Base-by-base conservation (phyloP, 2,113 vertebrate species). In the Rhagologus leucostigma region DNA sequence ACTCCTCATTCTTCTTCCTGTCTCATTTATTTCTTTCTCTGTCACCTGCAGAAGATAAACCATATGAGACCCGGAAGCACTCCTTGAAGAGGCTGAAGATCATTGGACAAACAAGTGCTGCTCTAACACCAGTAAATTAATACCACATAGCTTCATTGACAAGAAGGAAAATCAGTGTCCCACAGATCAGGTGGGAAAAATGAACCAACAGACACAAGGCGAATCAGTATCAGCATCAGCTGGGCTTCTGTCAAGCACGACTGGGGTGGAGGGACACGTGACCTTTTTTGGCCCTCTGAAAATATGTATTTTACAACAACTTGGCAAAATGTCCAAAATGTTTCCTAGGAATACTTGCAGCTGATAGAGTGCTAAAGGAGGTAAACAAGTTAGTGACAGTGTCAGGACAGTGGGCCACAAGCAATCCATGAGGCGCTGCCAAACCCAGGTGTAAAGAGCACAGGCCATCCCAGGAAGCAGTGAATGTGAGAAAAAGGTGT, bases 351-450 rank as follows among this genome's bases (percentile, higher is more conserved):
- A 44, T 67, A 68, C 30, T 71, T 55, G 30, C 30, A 76, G 44
- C 29, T 76, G 39, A 41, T 42, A 41, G 37, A 7, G 20, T 62
- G 26, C 26, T 78, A 42, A 65, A 75, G n/a, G 42, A 49, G 24
- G 33, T 73, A 70, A 70, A 21, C 5, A 68, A 49, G 15, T 37
- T 49, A 59, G 23, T 22, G 47, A 63, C 18, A 46, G 35, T 50
- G 35, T 59, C 46, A 85, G 17, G 39, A 80, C 26, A 68, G 49
- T 10, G 17, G 35, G 49, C 26, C 39, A 76, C 52, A 87, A 93
- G 27, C 23, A 71, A 79, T 33, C n/a, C 39, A 12, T 22, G 49
- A 52, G 83, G 35, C 0, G 0, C 35, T 59, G 62, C 16, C 20
- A 21, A 57, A 35, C 13, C n/a, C 37, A n/a, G 16, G 13, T 37